Percentiles rank a stretch among this genome's conserved stretches.
Evolutionary conservation across 2,888 invertebrate species (phyloP).

Genomic region (Lottia scabra): DNA sequence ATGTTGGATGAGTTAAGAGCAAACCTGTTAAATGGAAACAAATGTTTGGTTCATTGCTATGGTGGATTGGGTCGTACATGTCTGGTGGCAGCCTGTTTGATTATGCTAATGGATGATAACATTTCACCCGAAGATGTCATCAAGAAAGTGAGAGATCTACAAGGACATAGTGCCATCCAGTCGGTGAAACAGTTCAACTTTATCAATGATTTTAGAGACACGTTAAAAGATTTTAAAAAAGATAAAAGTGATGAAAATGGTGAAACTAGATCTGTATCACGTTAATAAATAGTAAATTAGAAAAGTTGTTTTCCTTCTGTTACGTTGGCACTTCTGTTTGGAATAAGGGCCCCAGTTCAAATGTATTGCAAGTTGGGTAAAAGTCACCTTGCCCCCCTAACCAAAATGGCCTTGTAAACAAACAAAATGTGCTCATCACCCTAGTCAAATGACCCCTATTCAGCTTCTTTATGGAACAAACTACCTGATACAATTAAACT

Average conservation of each 20-base stretch:
- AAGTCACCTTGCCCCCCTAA: no score
- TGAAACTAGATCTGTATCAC: slow-evolving; percentile 43
- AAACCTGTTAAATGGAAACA: slow-evolving; percentile 41
- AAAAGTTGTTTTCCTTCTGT: not conserved
- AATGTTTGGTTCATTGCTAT: slow-evolving; percentile 55
- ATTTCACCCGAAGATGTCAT: slow-evolving; percentile 49
- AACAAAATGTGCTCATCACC: no score
- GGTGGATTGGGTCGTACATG: slow-evolving; percentile 60
- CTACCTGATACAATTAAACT: no score
- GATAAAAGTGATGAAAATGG: slow-evolving; percentile 36
- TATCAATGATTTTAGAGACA: slow-evolving; percentile 51
- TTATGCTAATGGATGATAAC: slow-evolving; percentile 48
- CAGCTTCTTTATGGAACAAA: no score
- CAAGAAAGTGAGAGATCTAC: slow-evolving; percentile 42
- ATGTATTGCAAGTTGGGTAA: no score
- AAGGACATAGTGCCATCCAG: slow-evolving; percentile 56
- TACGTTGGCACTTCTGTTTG: no score
- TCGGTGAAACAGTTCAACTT: slow-evolving; percentile 62
- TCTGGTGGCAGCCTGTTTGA: slow-evolving; percentile 54
- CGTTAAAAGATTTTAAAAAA: slow-evolving; percentile 37
- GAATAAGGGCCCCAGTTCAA: no score
- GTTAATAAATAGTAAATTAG: slow-evolving; percentile 30
- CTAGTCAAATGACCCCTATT: no score
- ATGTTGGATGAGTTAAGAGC: slow-evolving; percentile 50
- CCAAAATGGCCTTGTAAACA: no score